Conservation (phyloP, 2,797 vertebrate genomes). For the Malacoraja senta region DNA sequence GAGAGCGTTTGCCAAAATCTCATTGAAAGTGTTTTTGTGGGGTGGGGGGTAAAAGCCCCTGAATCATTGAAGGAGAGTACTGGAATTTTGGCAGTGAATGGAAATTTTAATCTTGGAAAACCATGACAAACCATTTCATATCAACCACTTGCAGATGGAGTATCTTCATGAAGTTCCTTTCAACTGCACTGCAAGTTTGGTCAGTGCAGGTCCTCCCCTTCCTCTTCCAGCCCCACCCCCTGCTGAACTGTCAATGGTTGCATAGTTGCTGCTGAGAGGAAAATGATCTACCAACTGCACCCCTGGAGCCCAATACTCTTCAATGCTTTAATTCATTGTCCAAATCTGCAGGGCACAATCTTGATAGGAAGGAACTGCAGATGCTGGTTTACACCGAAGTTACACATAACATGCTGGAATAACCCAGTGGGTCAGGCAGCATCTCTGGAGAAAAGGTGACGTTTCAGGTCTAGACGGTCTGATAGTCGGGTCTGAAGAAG, state of each 20-base stretch:
- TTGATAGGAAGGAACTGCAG: not conserved
- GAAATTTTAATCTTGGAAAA: not conserved
- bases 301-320: not conserved
- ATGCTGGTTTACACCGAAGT: too few species aligned
- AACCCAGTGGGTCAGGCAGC: too few species aligned
- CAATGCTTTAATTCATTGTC: not conserved
- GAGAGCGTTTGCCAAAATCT: not conserved
- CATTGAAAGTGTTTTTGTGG: not conserved
- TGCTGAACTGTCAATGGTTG: not conserved
- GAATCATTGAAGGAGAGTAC: not conserved
- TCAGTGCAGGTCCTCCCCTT: too few species aligned
- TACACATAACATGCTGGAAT: too few species aligned
- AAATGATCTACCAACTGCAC: not conserved
- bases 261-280: too few species aligned
- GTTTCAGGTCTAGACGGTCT: too few species aligned
- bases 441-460: too few species aligned
- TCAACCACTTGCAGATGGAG: not conserved
- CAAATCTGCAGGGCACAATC: not conserved
- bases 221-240: not conserved
- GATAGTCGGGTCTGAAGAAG: too few species aligned
- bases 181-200: not conserved
- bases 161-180: not conserved
- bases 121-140: not conserved
- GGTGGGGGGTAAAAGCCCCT: not conserved
- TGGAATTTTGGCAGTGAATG: not conserved